These are phyloP conservation scores for Synanthedon tipuliformis DNA, from an alignment of 2,888 invertebrate genomes.

Conservation along the genomic window DNA sequence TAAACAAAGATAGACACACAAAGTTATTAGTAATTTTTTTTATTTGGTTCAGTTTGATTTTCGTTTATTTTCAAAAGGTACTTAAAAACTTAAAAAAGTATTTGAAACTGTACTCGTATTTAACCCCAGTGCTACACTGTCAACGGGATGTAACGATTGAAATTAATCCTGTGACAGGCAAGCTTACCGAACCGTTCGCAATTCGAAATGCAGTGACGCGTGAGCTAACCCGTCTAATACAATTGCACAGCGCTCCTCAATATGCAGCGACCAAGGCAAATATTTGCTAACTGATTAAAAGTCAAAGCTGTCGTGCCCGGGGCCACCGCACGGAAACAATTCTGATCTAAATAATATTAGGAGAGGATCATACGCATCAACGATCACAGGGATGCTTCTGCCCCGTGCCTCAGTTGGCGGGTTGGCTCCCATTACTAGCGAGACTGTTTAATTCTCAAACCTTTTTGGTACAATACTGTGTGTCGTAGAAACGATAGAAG, in stretches of 20 bases:
- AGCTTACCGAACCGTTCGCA: constrained; percentile 26
- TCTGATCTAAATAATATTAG: constrained; percentile 62
- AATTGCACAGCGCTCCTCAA: constrained; percentile 63
- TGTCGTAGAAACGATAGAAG: too few species aligned
- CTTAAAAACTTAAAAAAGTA: too few species aligned
- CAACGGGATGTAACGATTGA: background rate
- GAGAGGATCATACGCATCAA: constrained; percentile 43
- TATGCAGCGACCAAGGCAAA: constrained; percentile 46
- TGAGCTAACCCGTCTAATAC: constrained; percentile 43
- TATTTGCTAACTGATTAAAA: constrained; percentile 66
- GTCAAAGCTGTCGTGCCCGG: constrained; percentile 55
- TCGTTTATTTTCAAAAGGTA: too few species aligned
- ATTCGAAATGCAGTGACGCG: constrained; percentile 32
- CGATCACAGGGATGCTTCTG: constrained; percentile 43
- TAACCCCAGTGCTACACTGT: constrained; percentile 10
- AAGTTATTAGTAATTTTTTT: too few species aligned
- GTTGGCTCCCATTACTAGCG: too few species aligned
- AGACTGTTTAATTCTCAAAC: too few species aligned
- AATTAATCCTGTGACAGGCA: constrained; percentile 34
- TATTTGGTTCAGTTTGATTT: too few species aligned
- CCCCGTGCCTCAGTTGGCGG: background rate
- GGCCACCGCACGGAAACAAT: constrained; percentile 47
- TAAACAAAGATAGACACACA: too few species aligned
- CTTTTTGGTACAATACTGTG: too few species aligned
- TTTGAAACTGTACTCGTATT: constrained; percentile 1